Conservation (phyloP, 1,140 invertebrate genomes). For the Drosophila simulans region DNA sequence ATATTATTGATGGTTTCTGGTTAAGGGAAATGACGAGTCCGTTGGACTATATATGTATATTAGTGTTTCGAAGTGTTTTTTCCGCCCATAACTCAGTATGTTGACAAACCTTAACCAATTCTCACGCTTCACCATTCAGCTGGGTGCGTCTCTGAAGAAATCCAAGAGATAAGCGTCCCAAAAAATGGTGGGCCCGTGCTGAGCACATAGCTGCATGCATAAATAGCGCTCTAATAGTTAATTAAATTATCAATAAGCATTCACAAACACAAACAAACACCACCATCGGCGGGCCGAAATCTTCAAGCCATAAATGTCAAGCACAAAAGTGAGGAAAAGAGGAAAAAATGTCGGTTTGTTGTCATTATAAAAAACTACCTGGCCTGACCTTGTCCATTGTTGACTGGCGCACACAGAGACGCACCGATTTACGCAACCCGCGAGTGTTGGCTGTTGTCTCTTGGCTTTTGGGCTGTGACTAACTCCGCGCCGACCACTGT, state of each 20-base stretch:
- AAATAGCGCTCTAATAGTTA: slow-evolving; percentile 71
- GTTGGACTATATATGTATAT: not conserved
- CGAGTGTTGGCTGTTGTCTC: slow-evolving; percentile 17
- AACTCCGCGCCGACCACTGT: slow-evolving; percentile 54
- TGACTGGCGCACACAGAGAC: slow-evolving; percentile 55
- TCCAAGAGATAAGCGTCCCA: slow-evolving; percentile 5
- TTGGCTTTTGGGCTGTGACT: slow-evolving; percentile 58
- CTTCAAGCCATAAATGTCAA: slow-evolving; percentile 71
- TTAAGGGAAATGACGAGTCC: slow-evolving; percentile 22
- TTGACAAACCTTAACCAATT: slow-evolving; percentile 21
- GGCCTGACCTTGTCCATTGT: slow-evolving; percentile 81
- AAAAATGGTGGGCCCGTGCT: slow-evolving; percentile 17
- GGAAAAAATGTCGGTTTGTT: slow-evolving; percentile 64
- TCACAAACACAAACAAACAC: slow-evolving; percentile 24
- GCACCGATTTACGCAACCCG: slow-evolving; percentile 65
- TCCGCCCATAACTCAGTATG: slow-evolving; percentile 7
- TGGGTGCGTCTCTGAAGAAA: slow-evolving; percentile 21
- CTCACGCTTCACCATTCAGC: slow-evolving; percentile 18
- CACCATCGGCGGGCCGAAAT: slow-evolving; percentile 42
- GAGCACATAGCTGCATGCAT: slow-evolving; percentile 31
- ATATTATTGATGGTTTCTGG: slow-evolving; percentile 19
- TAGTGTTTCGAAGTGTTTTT: slow-evolving; percentile 14
- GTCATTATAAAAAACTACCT: slow-evolving; percentile 80
- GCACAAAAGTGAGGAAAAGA: slow-evolving; percentile 41
- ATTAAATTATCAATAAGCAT: slow-evolving; percentile 76